Conservation (phyloP, 2,113 vertebrate species). For the Nematolebias whitei region DNA sequence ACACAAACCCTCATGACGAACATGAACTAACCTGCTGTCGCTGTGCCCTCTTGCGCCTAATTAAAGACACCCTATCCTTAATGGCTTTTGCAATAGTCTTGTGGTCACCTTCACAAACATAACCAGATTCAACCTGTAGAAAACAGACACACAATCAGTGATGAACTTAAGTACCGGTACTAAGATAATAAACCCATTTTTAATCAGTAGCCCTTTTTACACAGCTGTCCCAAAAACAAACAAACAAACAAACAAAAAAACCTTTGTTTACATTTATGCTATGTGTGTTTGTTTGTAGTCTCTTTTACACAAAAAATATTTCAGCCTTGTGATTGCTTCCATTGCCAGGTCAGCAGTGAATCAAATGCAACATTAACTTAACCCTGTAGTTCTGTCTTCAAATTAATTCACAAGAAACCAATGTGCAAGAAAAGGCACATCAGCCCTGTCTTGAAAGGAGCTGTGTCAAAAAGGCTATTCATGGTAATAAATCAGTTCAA, state of each 20-base stretch:
- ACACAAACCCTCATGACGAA: not conserved
- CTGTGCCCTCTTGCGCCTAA: slow-evolving; percentile 93
- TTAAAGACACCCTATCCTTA: slow-evolving; percentile 95
- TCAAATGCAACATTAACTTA: not conserved
- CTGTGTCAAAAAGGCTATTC: too few relatives aligned
- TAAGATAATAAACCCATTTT: not conserved
- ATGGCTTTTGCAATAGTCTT: slow-evolving; percentile 99
- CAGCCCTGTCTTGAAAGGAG: not conserved
- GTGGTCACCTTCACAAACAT: slow-evolving; percentile 96
- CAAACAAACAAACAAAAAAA: not conserved
- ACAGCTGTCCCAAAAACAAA: not conserved
- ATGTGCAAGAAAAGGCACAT: not conserved
- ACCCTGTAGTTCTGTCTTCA: not conserved
- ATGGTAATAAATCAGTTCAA: not conserved
- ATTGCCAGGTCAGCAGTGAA: not conserved
- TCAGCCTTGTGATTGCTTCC: not conserved
- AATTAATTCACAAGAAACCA: not conserved
- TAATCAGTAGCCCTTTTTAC: not conserved
- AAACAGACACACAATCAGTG: slow-evolving; percentile 1
- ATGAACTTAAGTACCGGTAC: not conserved
- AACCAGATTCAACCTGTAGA: slow-evolving; percentile 93
- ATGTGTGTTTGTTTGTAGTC: not conserved
- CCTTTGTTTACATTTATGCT: not conserved
- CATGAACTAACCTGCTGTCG: slow-evolving; percentile 83
- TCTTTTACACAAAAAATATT: not conserved